Evolutionary conservation across 2,888 invertebrate species (phyloP).

Genomic region (Tethea ocularis): DNA sequence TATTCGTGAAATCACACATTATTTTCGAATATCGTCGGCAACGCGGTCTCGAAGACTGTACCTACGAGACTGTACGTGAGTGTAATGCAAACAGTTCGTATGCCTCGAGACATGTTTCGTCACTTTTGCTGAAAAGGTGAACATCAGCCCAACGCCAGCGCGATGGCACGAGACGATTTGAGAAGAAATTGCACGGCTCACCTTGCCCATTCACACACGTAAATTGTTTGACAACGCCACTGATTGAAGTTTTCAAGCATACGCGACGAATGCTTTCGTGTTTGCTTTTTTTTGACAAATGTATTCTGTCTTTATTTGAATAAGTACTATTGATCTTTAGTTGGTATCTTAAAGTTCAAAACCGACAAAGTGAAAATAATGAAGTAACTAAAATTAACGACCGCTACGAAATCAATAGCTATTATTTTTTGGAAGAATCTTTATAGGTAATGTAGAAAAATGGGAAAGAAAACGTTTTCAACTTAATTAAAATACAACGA

Average conservation of each 20-base stretch:
- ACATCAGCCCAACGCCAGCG: conserved; percentile 3
- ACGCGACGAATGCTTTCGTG: conserved; percentile 10
- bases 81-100: conserved; percentile 60
- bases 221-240: conserved; percentile 45
- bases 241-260: conserved; percentile 26
- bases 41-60: conserved; percentile 27
- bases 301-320: not conserved
- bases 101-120: conserved; percentile 71
- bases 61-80: conserved; percentile 54
- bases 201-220: conserved; percentile 47
- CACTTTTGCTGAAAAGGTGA: conserved; percentile 67
- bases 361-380: not conserved
- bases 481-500: not conserved
- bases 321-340: too few relatives aligned
- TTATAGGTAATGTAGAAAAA: not conserved
- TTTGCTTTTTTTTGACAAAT: not conserved
- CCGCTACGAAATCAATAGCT: too few relatives aligned
- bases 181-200: conserved; percentile 56
- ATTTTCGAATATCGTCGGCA: conserved; percentile 49
- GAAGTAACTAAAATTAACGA: too few relatives aligned
- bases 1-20: conserved; percentile 60
- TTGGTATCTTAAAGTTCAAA: not conserved
- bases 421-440: not conserved
- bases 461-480: not conserved
- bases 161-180: conserved; percentile 40